A percentile compares a stretch with the other conserved stretches of the same genome.
phyloP scores from a whole-genome alignment of 2,113 vertebrate genomes.

The Meleagris gallopavo region DNA sequence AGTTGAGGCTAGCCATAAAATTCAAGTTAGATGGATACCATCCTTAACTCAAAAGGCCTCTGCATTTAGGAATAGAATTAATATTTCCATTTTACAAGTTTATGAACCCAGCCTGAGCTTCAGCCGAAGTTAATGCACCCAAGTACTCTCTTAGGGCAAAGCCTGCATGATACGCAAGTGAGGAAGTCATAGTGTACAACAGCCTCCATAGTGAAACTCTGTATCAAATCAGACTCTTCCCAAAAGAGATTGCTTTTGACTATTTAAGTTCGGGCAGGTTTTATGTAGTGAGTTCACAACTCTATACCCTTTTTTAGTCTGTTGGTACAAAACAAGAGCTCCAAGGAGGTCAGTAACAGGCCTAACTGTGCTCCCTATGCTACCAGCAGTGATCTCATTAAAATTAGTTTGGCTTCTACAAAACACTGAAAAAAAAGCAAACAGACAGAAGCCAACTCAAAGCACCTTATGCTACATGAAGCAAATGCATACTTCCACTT shows the following conservation, averaged over 20 bases:
- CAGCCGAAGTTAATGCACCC: not conserved
- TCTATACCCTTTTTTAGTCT: not conserved
- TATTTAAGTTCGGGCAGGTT: not conserved
- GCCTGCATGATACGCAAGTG: not conserved
- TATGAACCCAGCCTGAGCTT: not conserved
- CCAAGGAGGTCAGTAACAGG: not conserved
- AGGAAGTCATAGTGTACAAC: not conserved
- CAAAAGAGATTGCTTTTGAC: not conserved
- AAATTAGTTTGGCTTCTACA: not conserved
- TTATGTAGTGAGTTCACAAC: not conserved
- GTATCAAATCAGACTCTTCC: not conserved
- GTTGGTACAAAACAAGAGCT: not conserved
- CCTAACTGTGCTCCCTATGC: not conserved
- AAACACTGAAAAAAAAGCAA: accelerated
- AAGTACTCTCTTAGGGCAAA: not conserved
- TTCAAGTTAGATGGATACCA: not conserved
- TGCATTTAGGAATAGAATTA: not conserved
- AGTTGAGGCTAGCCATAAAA: conserved; percentile 4
- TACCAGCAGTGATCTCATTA: not conserved
- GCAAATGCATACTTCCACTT: not conserved
- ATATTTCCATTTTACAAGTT: not conserved
- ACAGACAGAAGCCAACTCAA: not conserved
- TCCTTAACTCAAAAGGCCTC: not conserved
- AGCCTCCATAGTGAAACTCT: not conserved
- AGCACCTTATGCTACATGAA: not conserved